Base-by-base conservation (phyloP, 2,888 invertebrate species). In the Scrobipalpa costella region DNA sequence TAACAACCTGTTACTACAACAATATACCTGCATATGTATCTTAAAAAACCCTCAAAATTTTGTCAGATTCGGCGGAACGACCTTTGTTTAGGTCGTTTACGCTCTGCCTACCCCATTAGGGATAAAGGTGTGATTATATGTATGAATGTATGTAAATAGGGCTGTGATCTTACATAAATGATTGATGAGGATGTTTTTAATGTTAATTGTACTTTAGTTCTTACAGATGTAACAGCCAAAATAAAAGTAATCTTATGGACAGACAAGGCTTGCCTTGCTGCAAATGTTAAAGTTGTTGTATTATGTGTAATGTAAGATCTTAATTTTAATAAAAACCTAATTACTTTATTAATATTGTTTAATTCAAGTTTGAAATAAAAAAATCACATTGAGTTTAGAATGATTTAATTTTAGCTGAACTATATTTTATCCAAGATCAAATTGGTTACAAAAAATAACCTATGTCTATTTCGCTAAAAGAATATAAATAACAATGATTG, bases 341-440 rank as follows among this genome's bases (percentile, higher is more conserved):
- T 27, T 44, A 44, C n/a, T 44, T 44, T 44, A n/a, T 15, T 3
- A n/a, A n/a, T 1, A 6, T 44, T 44, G 44, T 44, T 44, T 44
- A n/a, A 44, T n/a, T 44, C 1, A n/a, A 15, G 15, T 15, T 40
- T 9, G 3, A 15, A 44, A 21, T 21, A 52, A 21, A 52, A 17
- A 17, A 49, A 19, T 13, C 9, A 21, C 21, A 52, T 13, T 19
- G 9, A 62, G 64, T 63, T 77, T 73, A 72, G 73, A 78, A 75
- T 78, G 73, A 72, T 75, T 78, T 72, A 77, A 77, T 80, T 79
- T 78, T 72, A 83, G 82, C 80, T 72, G 78, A 75, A 78, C 11
- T 21, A 21, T 52, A 21, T 52, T 13, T 52, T 21, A 27, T 21
- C 50, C 11, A 52, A 52, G 13, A 50, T 21, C 2, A 47, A 47